Base-by-base conservation (phyloP, 2,888 invertebrate genomes). In the Tupiocoris notatus region DNA sequence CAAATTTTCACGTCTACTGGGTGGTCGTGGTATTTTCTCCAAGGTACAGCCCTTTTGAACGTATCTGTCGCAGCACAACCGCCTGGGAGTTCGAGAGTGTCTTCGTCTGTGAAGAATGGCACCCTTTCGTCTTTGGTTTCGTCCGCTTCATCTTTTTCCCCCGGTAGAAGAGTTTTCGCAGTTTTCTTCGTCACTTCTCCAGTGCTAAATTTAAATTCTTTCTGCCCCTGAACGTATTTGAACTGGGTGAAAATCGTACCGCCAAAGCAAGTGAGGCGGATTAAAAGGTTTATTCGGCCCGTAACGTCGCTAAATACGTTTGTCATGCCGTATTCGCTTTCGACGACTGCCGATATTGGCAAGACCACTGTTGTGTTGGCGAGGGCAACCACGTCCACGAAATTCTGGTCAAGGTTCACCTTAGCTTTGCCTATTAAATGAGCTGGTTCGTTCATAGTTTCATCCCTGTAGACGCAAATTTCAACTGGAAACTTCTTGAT, bases 191-290 rank as follows among this genome's bases (percentile, higher is more conserved):
- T 21, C 12, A 70, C 70, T 62, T 65, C 58, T 20, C 68, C 12
- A 20, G 65, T 67, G 20, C 57, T 71, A n/a, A 57, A 70, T 65
- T 70, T 70, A 21, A 68, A 63, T 18, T 58, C 75, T 58, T 57
- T 62, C 23, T 59, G 63, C n/a, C 76, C 66, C 21, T 64, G 58
- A n/a, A 63, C 71, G 25, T 76, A 63, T 18, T 66, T 76, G 39
- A 76, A 76, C 61, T 75, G 63, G 22, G 63, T 75, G 56, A 75
- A 77, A 18, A 67, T 58, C 1, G 77, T 74, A 16, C 39, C 58
- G 12, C 79, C 79, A 21, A 78, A 79, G 64, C 79, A 79, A 9
- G 75, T 75, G n/a, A 78, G 67, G 7, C 76, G 64, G 16, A 77
- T 20, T 21, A 76, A 39, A 16, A 79, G 39, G 3, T 22, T 39